Percentiles rank a stretch among this genome's conserved stretches.
Conservation (phyloP, 1,140 invertebrate genomes). For the Drosophila takahashii region DNA sequence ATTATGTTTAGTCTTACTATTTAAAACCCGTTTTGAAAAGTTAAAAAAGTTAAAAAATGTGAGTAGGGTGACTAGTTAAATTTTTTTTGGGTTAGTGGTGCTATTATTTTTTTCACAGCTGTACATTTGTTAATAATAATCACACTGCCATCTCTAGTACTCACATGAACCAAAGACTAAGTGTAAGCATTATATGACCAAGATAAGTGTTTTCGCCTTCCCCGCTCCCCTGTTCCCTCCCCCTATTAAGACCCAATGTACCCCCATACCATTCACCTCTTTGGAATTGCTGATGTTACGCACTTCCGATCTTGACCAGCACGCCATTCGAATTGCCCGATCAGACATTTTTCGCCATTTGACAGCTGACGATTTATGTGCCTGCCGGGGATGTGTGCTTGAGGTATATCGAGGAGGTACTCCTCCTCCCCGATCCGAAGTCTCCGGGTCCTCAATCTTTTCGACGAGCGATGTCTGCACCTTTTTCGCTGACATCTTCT, state of each 20-base stretch:
- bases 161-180: conserved; percentile 28
- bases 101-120: no score
- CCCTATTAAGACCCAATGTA: no score
- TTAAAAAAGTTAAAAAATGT: no score
- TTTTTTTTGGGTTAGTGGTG: no score
- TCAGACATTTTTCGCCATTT: conserved; percentile 75
- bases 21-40: no score
- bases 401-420: conserved; percentile 14
- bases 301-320: conserved; percentile 75
- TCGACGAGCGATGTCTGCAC: conserved; percentile 49
- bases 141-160: conserved; percentile 23
- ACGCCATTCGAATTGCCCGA: conserved; percentile 48
- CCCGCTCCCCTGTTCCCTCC: conserved; percentile 3
- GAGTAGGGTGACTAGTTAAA: no score
- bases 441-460: conserved; percentile 1
- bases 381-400: conserved; percentile 43
- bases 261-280: conserved; percentile 9
- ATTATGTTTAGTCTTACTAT: no score
- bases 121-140: no score
- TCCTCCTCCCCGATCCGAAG: conserved; percentile 17
- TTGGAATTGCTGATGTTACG: conserved; percentile 60
- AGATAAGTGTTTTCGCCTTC: conserved; percentile 56
- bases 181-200: conserved; percentile 77
- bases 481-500: conserved; percentile 42
- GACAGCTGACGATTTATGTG: conserved; percentile 84